phyloP scores from a whole-genome alignment of 2,888 invertebrate genomes.

The Microctonus aethiopoides region DNA sequence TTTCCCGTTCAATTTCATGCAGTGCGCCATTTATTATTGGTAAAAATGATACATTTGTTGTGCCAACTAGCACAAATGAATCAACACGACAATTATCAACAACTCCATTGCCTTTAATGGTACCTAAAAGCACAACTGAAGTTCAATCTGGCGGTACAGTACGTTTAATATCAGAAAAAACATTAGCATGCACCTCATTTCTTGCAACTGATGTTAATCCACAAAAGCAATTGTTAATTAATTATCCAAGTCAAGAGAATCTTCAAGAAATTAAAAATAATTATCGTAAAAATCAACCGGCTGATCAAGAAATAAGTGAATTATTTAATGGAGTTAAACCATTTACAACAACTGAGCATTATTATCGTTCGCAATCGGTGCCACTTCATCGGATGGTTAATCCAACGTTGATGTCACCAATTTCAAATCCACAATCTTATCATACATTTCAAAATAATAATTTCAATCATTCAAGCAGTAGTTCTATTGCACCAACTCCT shows the following conservation, averaged over 20 bases:
- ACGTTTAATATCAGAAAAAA: conserved; percentile 36
- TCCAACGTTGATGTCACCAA: conserved; percentile 62
- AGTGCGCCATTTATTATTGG: conserved; percentile 57
- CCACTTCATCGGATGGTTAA: conserved; percentile 74
- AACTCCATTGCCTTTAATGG: conserved; percentile 48
- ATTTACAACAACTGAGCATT: conserved; percentile 57
- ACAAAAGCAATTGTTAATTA: conserved; percentile 62
- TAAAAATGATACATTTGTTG: conserved; percentile 58
- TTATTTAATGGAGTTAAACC: conserved; percentile 71
- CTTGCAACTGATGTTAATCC: conserved; percentile 45
- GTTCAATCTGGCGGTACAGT: conserved; percentile 48
- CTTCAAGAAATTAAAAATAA: conserved; percentile 53
- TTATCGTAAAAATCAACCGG: conserved; percentile 47
- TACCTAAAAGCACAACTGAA: conserved; percentile 51
- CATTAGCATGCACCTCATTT: conserved; percentile 32
- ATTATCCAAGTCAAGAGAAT: conserved; percentile 64
- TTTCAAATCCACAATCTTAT: conserved; percentile 59
- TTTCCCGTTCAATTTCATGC: conserved; percentile 63
- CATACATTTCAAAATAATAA: conserved; percentile 47
- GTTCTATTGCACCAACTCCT: conserved; percentile 76
- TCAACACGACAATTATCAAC: conserved; percentile 43
- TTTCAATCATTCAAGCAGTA: conserved; percentile 68
- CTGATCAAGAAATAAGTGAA: conserved; percentile 72
- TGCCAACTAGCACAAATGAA: conserved; percentile 58
- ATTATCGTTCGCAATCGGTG: conserved; percentile 81